Evolutionary conservation across 2,888 invertebrate species (phyloP).

Genomic region (Chalcosyrphus nemorum): DNA sequence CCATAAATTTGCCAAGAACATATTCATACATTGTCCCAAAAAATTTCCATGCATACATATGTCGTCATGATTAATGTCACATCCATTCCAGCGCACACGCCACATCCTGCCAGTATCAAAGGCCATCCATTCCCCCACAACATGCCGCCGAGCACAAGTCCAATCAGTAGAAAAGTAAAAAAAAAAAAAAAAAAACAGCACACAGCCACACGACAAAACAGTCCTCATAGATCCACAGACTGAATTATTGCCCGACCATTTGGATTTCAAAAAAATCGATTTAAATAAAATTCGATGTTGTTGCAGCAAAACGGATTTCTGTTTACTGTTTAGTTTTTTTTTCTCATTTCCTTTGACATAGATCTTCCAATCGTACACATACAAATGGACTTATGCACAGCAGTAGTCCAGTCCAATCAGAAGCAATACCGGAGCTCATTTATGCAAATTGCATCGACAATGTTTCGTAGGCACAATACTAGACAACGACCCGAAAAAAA

Average conservation of each 20-base stretch:
- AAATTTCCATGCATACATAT: conserved; percentile 15
- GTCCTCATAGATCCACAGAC: conserved; percentile 42
- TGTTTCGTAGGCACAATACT: conserved; percentile 41
- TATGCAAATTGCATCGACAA: conserved; percentile 66
- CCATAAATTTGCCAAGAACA: conserved; percentile 17
- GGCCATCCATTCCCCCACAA: conserved; percentile 19
- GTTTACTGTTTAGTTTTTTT: conserved; percentile 35
- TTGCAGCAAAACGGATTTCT: conserved; percentile 28
- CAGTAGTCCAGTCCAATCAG: conserved; percentile 57
- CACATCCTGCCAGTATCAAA: conserved; percentile 33
- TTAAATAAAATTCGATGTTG: conserved; percentile 69
- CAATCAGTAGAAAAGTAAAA: not conserved
- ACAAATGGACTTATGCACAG: not conserved
- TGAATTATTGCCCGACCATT: conserved; percentile 60
- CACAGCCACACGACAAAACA: conserved; percentile 41
- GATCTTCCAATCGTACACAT: conserved; percentile 63
- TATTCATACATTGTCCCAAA: not conserved
- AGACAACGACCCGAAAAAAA: conserved; percentile 38
- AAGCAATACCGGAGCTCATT: conserved; percentile 62
- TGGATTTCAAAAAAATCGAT: conserved; percentile 67
- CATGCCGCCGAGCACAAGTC: conserved; percentile 15
- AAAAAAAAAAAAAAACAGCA: not conserved
- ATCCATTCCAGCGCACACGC: conserved; percentile 58
- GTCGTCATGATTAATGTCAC: conserved; percentile 47
- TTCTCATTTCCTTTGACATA: conserved; percentile 32